Percentiles rank a stretch among this genome's conserved stretches.
phyloP scores from a whole-genome alignment of 2,113 vertebrate genomes.

The Lontra canadensis region DNA sequence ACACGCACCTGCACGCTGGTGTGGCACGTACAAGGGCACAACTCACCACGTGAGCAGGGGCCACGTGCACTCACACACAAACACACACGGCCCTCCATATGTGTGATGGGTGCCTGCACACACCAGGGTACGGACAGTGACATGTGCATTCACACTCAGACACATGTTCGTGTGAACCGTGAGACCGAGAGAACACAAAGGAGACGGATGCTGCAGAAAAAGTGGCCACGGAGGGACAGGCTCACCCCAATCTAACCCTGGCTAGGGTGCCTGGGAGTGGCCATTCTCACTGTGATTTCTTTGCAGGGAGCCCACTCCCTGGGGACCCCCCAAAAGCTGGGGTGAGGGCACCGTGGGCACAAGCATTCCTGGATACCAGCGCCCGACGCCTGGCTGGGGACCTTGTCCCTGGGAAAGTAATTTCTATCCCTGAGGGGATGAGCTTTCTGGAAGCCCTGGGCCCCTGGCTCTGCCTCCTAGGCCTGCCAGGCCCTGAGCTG shows the following conservation, averaged over 20 bases:
- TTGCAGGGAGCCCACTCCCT: neutral
- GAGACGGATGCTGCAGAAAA: rapidly evolving
- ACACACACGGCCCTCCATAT: rapidly evolving
- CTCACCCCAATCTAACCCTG: neutral
- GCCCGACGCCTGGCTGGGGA: neutral
- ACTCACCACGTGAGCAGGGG: neutral
- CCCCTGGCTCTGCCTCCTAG: neutral
- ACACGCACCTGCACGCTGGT: neutral
- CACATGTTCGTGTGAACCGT: rapidly evolving
- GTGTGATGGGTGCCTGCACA: rapidly evolving
- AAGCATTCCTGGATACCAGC: neutral
- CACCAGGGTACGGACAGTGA: rapidly evolving
- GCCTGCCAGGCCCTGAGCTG: conserved; percentile 25
- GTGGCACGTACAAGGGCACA: neutral
- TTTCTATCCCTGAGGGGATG: neutral
- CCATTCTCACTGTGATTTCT: neutral
- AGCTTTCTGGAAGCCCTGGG: neutral
- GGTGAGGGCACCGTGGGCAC: rapidly evolving
- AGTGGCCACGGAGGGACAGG: rapidly evolving
- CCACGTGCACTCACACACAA: neutral
- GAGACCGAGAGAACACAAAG: neutral
- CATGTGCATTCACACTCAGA: rapidly evolving
- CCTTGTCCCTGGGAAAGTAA: neutral
- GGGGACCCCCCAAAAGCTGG: neutral
- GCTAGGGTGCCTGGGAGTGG: neutral